Conservation (phyloP, 2,113 vertebrate genomes). For the Anhinga anhinga region DNA sequence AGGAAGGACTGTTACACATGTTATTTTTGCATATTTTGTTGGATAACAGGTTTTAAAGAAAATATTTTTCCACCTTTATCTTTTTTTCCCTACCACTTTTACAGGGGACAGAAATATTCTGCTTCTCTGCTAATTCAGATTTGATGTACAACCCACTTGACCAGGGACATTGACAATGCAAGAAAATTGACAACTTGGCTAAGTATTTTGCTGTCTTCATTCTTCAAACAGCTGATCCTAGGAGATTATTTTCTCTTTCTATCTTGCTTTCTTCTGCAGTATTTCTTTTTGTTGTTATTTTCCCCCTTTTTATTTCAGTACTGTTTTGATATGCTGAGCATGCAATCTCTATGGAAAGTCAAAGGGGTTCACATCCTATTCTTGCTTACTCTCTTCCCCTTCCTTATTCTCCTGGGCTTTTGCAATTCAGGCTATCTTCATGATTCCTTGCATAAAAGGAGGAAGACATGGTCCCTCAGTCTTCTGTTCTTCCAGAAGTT, state of each 20-base stretch:
- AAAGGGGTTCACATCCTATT: neutral
- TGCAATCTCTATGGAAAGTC: neutral
- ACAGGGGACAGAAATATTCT: neutral
- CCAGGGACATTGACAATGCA: neutral
- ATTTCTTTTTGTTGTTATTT: neutral
- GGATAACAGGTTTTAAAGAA: neutral
- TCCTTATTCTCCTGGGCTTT: neutral
- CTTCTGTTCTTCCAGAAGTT: slow-evolving; percentile 29
- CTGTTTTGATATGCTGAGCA: neutral
- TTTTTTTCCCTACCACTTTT: neutral
- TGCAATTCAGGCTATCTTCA: neutral
- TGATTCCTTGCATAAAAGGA: neutral
- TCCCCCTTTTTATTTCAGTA: neutral
- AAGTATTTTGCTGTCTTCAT: neutral
- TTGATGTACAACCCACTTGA: neutral
- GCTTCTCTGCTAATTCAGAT: neutral
- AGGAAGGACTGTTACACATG: neutral
- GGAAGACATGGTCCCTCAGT: neutral
- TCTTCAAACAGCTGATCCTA: neutral
- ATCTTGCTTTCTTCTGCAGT: neutral
- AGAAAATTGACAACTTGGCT: neutral
- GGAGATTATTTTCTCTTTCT: neutral
- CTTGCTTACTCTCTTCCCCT: neutral
- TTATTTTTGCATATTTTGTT: neutral
- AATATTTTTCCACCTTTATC: neutral